A percentile compares a stretch with the other conserved stretches of the same genome.
These are phyloP conservation scores for Malacoraja senta DNA, from an alignment of 2,797 vertebrate genomes.

Conservation along the genomic window DNA sequence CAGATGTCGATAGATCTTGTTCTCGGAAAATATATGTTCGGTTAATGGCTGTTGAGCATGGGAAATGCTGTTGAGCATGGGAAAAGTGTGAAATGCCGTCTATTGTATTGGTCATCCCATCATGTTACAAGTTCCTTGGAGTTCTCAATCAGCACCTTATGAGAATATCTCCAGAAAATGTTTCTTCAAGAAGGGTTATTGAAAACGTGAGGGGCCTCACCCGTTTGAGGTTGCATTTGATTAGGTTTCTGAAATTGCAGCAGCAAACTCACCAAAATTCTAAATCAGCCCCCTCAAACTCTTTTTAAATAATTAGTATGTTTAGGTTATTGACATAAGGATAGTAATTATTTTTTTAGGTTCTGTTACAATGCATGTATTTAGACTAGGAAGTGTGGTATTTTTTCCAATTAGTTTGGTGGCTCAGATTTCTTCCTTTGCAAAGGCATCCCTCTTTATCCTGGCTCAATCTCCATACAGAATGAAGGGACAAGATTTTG, in stretches of 20 bases:
- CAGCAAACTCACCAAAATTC: not conserved
- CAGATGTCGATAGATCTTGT: not conserved
- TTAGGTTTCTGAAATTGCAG: not conserved
- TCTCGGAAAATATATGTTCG: not conserved
- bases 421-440: not conserved
- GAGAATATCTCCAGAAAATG: too few species aligned
- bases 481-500: not conserved
- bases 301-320: not conserved
- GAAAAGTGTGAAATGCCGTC: not conserved
- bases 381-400: not conserved
- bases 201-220: not conserved
- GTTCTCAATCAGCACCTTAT: too few species aligned
- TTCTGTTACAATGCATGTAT: not conserved
- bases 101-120: too few species aligned
- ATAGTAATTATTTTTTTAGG: not conserved
- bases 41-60: not conserved
- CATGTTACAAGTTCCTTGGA: too few species aligned
- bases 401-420: not conserved
- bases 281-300: not conserved
- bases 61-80: not conserved
- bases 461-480: not conserved
- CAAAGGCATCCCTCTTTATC: not conserved
- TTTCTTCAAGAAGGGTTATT: not conserved
- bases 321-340: not conserved
- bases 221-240: not conserved